Base-by-base conservation (phyloP, 2,113 vertebrate genomes). In the Salvelinus alpinus region DNA sequence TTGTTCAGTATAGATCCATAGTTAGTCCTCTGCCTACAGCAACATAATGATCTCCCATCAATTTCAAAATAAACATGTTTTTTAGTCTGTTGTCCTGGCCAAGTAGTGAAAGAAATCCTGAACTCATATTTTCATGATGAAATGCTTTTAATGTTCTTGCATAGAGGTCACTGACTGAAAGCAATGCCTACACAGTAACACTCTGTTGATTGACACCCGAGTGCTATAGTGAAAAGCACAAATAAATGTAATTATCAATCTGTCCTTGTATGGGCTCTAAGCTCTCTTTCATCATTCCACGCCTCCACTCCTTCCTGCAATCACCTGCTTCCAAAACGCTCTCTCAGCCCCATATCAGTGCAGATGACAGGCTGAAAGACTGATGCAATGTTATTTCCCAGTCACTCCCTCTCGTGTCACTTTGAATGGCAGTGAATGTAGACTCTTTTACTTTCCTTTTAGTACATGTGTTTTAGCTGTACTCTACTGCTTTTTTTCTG, bases 371-470 rank as follows among this genome's bases (percentile, higher is more conserved):
- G 54, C 38, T 44, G 38, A 44, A 44, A 44, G 2, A 11, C 38
- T 75, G 54, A 57, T 71, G 54, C 14, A 16, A 44, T 1, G 54
- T 74, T 25, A 25, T 65, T 47, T 24, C 64, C 12, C 29, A 16
- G 18, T 81, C 67, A 20, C 48, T 13, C 66, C 51, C 18, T 76
- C 76, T 84, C 25, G 57, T 79, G 25, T 72, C 71, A 20, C 47
- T 44, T 7, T 71, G 65, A 71, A 72, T 44, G 66, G n/a, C 64
- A 59, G 31, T 6, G 64, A 57, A 24, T 54, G 65, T 48, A 18
- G 38, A 65, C 54, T 64, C 69, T 48, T 71, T 31, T 71, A 24
- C 22, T 20, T 72, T 44, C 38, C 38, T 44, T 44, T 44, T 44
- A 44, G 38, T 44, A 44, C 38, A 44, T 44, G 38, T 11, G 38